A percentile compares a stretch with the other conserved stretches of the same genome.
Conservation (phyloP, 2,797 vertebrate species). For the Notolabrus celidotus region DNA sequence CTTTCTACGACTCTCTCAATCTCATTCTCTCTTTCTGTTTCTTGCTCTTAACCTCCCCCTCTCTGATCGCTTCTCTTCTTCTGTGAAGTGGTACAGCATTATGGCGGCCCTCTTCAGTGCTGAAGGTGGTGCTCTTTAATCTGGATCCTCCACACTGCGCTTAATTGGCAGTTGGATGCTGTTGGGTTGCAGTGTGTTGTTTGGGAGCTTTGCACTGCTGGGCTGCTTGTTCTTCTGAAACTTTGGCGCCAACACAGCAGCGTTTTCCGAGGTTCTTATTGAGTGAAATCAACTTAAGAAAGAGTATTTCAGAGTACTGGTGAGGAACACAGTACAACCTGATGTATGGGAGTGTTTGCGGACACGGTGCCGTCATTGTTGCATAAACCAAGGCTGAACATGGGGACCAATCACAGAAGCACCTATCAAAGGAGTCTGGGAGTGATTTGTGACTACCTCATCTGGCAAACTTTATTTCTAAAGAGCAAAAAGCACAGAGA, state of each 20-base stretch:
- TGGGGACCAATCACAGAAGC: constrained; percentile 17
- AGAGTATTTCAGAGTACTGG: too few species aligned
- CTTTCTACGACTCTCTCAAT: constrained; percentile 57
- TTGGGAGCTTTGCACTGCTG: constrained; percentile 36
- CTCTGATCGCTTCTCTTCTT: constrained; percentile 57
- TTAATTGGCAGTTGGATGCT: constrained; percentile 75
- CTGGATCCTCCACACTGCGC: constrained; percentile 67
- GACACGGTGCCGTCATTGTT: constrained; percentile 33
- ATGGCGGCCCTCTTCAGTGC: constrained; percentile 62
- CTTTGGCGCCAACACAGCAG: constrained; percentile 50
- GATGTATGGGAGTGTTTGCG: too few species aligned
- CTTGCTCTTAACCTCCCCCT: constrained; percentile 57
- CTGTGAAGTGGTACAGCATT: constrained; percentile 66
- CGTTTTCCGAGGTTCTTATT: constrained; percentile 56
- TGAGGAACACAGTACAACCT: too few species aligned
- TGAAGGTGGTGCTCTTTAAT: constrained; percentile 77
- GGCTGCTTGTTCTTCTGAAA: constrained; percentile 54
- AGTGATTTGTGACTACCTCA: too few species aligned
- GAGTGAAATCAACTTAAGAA: constrained; percentile 4
- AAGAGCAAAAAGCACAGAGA: too few species aligned
- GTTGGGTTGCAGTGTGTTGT: constrained; percentile 48
- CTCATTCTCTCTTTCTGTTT: constrained; percentile 51
- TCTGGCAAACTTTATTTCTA: too few species aligned
- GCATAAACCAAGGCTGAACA: constrained; percentile 29
- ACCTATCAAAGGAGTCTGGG: constrained; percentile 19